Evolutionary conservation across 2,888 invertebrate genomes (phyloP), one percentile per base, ranked within the genome.

Genomic region (Cephus pulcher): DNA sequence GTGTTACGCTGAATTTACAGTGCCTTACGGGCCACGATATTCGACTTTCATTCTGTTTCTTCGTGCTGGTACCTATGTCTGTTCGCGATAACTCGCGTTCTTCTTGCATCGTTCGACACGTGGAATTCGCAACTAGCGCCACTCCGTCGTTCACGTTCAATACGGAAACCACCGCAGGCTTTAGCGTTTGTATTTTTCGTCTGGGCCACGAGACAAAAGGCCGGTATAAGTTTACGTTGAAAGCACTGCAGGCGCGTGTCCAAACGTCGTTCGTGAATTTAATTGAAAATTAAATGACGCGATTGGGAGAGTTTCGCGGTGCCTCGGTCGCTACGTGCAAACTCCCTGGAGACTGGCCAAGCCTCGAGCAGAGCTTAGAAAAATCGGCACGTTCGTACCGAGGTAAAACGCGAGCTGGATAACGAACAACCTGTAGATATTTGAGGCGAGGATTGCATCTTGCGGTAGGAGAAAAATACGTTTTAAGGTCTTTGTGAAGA

Each of bases 351-450:
- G 75, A 34, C 33, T 32, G 76, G 88, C 89, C 89, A 89, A 84
- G 88, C 89, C 89, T 88, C 84, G 75, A 82, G 81, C 79, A 75
- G 82, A 82, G 81, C 83, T 88, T 88, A 89, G 87, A 85, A 56
- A 88, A 89, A 89, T 89, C 85, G 88, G 86, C 86, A 84, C 86
- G 85, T 88, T 89, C 86, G 84, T 87, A 85, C 80, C 81, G 84
- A 79, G 80, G 84, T 86, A 85, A 86, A 86, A 85, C 85, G 79
- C 78, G 82, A 80, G 76, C 80, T 82, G 84, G 84, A 87, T 86
- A 89, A 88, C 87, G 88, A 88, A 87, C 89, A 89, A 89, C 89
- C 89, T 89, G 89, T 89, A 88, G 89, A 87, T 86, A 88, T 85
- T 89, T 71, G 77, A 80, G 80, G 23, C 23, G 56, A 9, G 23